Evolutionary conservation across 2,888 invertebrate genomes (phyloP), one percentile per base, ranked within the genome.

Genomic region (Leucophenga montana): DNA sequence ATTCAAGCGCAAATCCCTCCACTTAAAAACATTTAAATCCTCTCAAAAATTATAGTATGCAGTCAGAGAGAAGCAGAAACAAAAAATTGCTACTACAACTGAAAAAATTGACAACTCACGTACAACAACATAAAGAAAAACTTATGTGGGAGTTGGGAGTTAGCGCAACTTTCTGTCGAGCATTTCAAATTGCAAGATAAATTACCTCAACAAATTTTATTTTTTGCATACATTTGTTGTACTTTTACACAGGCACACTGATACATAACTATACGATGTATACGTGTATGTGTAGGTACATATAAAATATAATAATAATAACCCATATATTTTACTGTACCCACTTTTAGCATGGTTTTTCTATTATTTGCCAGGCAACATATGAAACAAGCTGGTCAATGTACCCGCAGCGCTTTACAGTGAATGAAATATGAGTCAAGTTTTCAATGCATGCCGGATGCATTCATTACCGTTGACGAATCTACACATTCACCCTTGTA

Each of bases 381-480:
- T n/a, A 16, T 16, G 11, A 48, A 80, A 84, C 79, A 81, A 84
- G 81, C 81, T 81, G 81, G 81, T 81, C 81, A 84, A 83, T 76
- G 83, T 77, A 77, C 75, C 75, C 77, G 64, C 66, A 71, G 22
- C 71, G 46, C 71, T 82, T 80, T 72, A 33, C 39, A 76, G 78
- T 68, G 80, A 33, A 78, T 82, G 85, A 84, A 81, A 83, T 83
- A 84, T 83, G 85, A 82, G 82, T 78, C 82, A 81, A 81, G 82
- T 82, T 82, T 83, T 82, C 82, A 82, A 82, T 82, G 82, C 82
- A 84, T 83, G 78, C 83, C 82, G 82, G 82, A 83, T 84, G 83
- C 85, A 84, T 82, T 83, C 85, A 83, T 84, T 81, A 82, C 82
- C 75, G 82, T 74, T 84, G 81, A 81, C 85, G 84, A 83, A 71